phyloP scores from a whole-genome alignment of 2,797 vertebrate genomes.

The Microctenopoma stevenorrisi region DNA sequence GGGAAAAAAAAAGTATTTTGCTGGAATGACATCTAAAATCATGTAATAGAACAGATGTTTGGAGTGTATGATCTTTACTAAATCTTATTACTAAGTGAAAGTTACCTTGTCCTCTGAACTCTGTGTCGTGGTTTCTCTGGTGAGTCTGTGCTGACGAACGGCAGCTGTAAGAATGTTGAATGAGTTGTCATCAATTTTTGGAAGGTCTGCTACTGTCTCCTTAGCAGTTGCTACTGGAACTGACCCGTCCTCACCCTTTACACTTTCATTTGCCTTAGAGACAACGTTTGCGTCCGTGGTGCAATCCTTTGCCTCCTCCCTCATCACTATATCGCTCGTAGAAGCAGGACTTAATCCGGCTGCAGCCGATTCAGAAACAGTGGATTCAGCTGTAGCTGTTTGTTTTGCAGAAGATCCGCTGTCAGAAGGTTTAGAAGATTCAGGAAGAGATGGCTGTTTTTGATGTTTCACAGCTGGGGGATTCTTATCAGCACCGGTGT shows the following conservation, averaged over 20 bases:
- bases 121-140: background rate
- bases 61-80: no score
- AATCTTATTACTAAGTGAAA: no score
- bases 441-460: no score
- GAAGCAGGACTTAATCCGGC: no score
- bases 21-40: no score
- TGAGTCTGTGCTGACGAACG: conserved; percentile 65
- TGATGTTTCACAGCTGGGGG: background rate
- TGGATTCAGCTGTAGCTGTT: background rate
- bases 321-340: background rate
- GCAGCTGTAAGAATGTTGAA: conserved; percentile 62
- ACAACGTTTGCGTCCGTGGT: rapidly evolving
- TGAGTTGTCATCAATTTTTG: conserved; percentile 53
- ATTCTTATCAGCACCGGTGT: background rate
- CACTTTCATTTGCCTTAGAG: background rate
- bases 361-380: background rate
- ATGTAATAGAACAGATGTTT: no score
- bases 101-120: conserved; percentile 19
- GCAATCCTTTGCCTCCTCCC: background rate
- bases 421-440: background rate
- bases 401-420: background rate
- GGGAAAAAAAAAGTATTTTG: no score
- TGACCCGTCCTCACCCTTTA: background rate
- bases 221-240: background rate
- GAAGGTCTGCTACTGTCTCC: conserved; percentile 31